phyloP scores from a whole-genome alignment of 30 jellyfish, hydroid and myxozoan genomes.

The Aurelia coerulea region DNA sequence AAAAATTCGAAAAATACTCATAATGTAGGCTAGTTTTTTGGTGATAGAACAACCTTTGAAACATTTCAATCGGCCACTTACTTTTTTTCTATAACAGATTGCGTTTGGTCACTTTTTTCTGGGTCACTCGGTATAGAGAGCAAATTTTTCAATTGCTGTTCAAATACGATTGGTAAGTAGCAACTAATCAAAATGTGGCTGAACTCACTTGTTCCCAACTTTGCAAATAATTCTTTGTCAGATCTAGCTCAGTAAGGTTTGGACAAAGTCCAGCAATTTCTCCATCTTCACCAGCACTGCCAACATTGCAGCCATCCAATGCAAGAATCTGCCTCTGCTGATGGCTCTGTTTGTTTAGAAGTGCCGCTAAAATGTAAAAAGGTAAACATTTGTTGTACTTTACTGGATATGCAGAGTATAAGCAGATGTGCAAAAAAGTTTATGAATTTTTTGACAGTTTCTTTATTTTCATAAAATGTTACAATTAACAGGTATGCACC shows the following conservation, averaged over 20 bases:
- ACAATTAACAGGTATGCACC: too few species aligned
- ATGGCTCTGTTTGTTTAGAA: constrained; percentile 59
- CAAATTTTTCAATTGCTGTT: neutral
- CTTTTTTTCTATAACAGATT: too few species aligned
- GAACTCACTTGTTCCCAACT: constrained; percentile 87
- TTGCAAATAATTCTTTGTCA: constrained; percentile 68
- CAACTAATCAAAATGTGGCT: neutral
- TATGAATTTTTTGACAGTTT: too few species aligned
- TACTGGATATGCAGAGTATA: neutral
- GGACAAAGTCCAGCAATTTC: constrained; percentile 84
- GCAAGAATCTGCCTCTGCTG: constrained; percentile 59
- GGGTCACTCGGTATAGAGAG: too few species aligned
- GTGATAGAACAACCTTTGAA: too few species aligned
- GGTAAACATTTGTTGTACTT: neutral
- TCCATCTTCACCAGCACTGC: constrained; percentile 79
- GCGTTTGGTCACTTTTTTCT: too few species aligned
- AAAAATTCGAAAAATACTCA: too few species aligned
- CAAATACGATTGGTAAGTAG: neutral
- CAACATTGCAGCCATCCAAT: constrained; percentile 83
- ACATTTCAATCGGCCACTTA: too few species aligned
- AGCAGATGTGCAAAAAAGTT: too few species aligned
- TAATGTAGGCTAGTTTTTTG: too few species aligned
- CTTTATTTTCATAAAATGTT: too few species aligned
- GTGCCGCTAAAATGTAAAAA: constrained; percentile 44
- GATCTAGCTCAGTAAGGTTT: constrained; percentile 75